A percentile compares a stretch with the other conserved stretches of the same genome.
phyloP scores from a whole-genome alignment of 2,113 vertebrate species.

The Danionella cerebrum region DNA sequence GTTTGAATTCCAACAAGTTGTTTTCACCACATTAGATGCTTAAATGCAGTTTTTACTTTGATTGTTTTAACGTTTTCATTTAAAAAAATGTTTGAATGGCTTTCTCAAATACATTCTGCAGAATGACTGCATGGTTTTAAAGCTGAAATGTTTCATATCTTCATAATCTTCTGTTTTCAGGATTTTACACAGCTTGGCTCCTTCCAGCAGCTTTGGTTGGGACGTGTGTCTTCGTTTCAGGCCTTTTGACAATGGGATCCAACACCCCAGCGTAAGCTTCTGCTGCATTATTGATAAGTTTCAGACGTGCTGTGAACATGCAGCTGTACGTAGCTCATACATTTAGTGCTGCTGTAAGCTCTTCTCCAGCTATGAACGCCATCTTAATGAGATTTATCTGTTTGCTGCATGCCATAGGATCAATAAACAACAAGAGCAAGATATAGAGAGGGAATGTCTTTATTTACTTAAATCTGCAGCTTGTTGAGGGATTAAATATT shows the following conservation, averaged over 20 bases:
- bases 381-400: background rate
- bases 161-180: constrained; percentile 41
- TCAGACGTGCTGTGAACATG: background rate
- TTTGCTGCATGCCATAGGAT: too few species aligned
- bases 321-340: background rate
- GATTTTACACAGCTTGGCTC: constrained; percentile 74
- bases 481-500: too few species aligned
- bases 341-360: background rate
- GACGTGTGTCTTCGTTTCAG: constrained; percentile 67
- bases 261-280: constrained; percentile 67
- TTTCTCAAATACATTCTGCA: too few species aligned
- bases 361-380: background rate
- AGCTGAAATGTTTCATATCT: background rate
- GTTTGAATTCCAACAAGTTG: too few species aligned
- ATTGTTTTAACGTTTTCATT: too few species aligned
- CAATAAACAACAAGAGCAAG: too few species aligned
- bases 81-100: too few species aligned
- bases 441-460: too few species aligned
- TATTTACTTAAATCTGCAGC: too few species aligned
- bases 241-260: constrained; percentile 61
- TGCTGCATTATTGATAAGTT: background rate
- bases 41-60: too few species aligned
- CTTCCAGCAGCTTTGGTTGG: constrained; percentile 68
- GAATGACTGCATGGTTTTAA: too few species aligned
- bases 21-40: too few species aligned